Evolutionary conservation across 2,797 vertebrate species (phyloP).

Genomic region (Zonotrichia albicollis): DNA sequence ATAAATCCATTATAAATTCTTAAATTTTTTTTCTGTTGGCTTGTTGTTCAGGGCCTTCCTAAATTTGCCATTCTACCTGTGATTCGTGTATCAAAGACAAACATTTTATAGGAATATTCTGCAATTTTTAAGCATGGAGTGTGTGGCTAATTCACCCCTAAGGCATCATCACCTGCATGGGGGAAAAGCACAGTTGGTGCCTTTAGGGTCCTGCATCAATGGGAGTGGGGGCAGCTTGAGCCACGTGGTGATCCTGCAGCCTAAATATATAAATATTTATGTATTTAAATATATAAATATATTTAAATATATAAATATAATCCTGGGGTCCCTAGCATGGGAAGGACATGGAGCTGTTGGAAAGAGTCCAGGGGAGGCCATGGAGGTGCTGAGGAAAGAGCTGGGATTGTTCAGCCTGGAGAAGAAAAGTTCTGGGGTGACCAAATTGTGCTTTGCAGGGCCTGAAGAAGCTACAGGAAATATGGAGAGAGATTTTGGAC

Average conservation of each 20-base stretch:
- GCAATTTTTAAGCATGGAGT: background rate
- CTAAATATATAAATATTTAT: too few relatives aligned
- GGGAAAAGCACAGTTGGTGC: background rate
- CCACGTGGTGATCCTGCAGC: background rate
- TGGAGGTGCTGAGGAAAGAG: background rate
- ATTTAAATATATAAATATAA: too few relatives aligned
- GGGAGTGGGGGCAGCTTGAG: background rate
- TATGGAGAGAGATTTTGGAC: background rate
- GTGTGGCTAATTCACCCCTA: background rate
- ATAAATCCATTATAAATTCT: background rate
- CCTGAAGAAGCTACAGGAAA: background rate
- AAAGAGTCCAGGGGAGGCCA: too few relatives aligned
- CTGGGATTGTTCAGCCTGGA: background rate
- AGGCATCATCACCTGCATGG: background rate
- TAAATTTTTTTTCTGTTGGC: background rate
- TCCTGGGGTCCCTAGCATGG: background rate
- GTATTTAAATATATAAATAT: background rate
- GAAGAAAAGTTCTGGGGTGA: too few relatives aligned
- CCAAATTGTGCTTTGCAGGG: fast-evolving
- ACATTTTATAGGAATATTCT: background rate
- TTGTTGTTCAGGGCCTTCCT: background rate
- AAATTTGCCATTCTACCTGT: background rate
- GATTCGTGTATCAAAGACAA: background rate
- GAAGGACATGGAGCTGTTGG: background rate
- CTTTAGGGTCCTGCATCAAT: background rate